phyloP scores from a whole-genome alignment of 2,888 invertebrate genomes.

The Bruchidius siliquastri region DNA sequence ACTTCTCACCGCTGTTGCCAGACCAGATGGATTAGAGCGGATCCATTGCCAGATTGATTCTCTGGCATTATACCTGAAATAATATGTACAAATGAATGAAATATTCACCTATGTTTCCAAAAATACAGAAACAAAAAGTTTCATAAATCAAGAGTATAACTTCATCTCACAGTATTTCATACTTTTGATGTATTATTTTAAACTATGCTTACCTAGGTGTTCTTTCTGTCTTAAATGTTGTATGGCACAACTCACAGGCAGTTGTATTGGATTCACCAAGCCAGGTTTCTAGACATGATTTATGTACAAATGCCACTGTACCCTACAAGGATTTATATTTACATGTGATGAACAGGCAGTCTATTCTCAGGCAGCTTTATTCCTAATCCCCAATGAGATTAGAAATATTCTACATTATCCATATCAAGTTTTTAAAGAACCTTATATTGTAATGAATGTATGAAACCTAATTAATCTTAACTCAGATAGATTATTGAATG shows the following conservation, averaged over 20 bases:
- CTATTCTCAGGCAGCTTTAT: neutral
- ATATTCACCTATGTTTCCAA: no score
- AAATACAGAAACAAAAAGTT: no score
- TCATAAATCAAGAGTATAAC: no score
- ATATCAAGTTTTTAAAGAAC: no score
- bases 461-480: no score
- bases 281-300: conserved; percentile 71
- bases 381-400: neutral
- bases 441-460: no score
- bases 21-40: conserved; percentile 34
- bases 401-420: no score
- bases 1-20: conserved; percentile 42
- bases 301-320: conserved; percentile 68
- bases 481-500: no score
- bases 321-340: conserved; percentile 49
- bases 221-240: conserved; percentile 60
- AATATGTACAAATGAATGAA: neutral
- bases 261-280: conserved; percentile 67
- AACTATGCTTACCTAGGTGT: conserved; percentile 47
- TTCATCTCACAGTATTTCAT: no score
- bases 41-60: conserved; percentile 60
- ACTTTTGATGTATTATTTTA: neutral
- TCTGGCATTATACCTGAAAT: conserved; percentile 48
- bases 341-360: neutral
- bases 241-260: conserved; percentile 69